Percentiles rank a stretch among this genome's conserved stretches.
phyloP scores from a whole-genome alignment of 2,113 vertebrate species.

The Dromas ardeola region DNA sequence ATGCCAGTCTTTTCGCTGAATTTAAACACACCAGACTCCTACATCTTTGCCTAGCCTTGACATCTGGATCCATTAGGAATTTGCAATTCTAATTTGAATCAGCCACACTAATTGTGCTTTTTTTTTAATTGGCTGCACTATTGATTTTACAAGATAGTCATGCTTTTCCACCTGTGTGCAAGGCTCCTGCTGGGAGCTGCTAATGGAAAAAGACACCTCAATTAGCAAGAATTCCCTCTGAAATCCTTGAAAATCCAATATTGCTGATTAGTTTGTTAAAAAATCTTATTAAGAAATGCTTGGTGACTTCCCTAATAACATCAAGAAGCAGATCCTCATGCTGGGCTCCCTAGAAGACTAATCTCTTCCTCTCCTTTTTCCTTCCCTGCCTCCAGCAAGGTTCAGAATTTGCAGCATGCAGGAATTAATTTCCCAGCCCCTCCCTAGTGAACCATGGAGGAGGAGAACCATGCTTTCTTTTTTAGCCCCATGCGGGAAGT shows the following conservation, averaged over 20 bases:
- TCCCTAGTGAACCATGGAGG: not conserved
- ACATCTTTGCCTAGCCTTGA: not conserved
- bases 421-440: conserved; percentile 33
- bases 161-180: conserved; percentile 40
- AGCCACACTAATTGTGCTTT: conserved; percentile 1
- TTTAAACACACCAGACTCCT: not conserved
- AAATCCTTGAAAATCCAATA: conserved; percentile 67
- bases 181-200: conserved; percentile 44
- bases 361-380: not conserved
- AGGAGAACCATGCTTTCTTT: not conserved
- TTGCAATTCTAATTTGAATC: conserved; percentile 49
- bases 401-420: not conserved
- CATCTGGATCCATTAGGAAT: conserved; percentile 39
- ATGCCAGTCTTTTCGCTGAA: not conserved
- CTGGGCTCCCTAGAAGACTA: conserved; percentile 2
- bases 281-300: conserved; percentile 56
- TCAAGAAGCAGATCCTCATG: conserved; percentile 14
- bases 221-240: conserved; percentile 67
- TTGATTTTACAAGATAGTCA: conserved; percentile 47
- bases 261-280: conserved; percentile 62
- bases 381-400: conserved; percentile 4
- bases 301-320: conserved; percentile 27
- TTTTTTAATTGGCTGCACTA: conserved; percentile 20
- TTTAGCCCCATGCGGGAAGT: not conserved
- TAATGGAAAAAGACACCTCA: conserved; percentile 51